These are phyloP conservation scores for Lottia gigantea DNA, from an alignment of 2,888 invertebrate species.

Conservation along the genomic window DNA sequence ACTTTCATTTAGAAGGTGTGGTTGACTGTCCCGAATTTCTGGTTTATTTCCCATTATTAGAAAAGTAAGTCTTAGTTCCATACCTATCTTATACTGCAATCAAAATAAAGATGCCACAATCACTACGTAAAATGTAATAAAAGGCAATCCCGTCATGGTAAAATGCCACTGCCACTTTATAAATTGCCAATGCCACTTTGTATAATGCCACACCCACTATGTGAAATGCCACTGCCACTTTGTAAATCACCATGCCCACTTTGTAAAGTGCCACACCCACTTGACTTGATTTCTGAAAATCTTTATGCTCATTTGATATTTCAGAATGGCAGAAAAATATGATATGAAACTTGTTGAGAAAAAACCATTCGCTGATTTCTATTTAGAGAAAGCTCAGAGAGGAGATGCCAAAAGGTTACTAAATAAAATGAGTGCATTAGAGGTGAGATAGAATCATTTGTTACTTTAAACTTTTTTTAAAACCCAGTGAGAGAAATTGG, in stretches of 20 bases:
- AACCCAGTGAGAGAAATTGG: too few relatives aligned
- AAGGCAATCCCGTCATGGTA: too few relatives aligned
- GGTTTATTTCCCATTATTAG: constrained; percentile 89
- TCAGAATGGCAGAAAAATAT: constrained; percentile 71
- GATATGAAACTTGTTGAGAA: constrained; percentile 70
- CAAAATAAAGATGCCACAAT: background rate
- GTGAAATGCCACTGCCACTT: too few relatives aligned
- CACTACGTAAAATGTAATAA: too few relatives aligned
- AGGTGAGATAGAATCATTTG: constrained; percentile 44
- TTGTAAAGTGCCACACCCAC: too few relatives aligned
- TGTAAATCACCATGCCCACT: too few relatives aligned
- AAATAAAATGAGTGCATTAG: constrained; percentile 76
- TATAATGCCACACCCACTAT: too few relatives aligned
- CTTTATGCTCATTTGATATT: constrained; percentile 24
- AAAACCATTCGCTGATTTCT: constrained; percentile 82
- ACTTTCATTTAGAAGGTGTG: constrained; percentile 94
- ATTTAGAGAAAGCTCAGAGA: constrained; percentile 73
- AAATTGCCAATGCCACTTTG: too few relatives aligned
- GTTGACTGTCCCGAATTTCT: constrained; percentile 99
- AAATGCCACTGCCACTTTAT: too few relatives aligned
- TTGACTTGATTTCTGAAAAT: too few relatives aligned
- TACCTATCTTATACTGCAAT: too few relatives aligned
- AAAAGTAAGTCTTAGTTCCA: constrained; percentile 65
- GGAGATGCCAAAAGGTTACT: constrained; percentile 75
- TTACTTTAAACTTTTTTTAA: too few relatives aligned